These are phyloP conservation scores for Crepidodera aurea DNA, from an alignment of 2,888 invertebrate genomes.

Conservation along the genomic window DNA sequence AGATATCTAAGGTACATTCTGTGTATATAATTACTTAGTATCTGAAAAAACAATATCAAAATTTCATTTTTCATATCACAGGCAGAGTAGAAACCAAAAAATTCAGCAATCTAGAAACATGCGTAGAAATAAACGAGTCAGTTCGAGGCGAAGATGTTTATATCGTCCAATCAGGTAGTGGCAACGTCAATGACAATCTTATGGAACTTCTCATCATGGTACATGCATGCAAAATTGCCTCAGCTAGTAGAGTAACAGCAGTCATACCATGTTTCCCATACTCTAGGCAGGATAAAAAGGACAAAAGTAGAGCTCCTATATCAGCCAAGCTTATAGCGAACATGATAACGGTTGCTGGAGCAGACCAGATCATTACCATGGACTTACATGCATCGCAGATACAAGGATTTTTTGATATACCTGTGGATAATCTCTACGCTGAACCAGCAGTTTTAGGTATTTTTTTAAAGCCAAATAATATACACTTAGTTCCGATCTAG, in stretches of 20 bases:
- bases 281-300: conserved; percentile 94
- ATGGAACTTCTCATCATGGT: conserved; percentile 97
- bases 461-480: too few species aligned
- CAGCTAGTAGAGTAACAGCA: conserved; percentile 89
- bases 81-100: conserved; percentile 99
- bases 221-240: conserved; percentile 95
- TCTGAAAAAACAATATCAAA: too few species aligned
- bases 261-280: conserved; percentile 96
- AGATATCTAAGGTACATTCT: too few species aligned
- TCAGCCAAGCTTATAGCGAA: conserved; percentile 94
- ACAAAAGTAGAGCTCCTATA: conserved; percentile 93
- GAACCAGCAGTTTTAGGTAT: conserved; percentile 94
- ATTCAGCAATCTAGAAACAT: conserved; percentile 99
- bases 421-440: conserved; percentile 94
- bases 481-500: too few species aligned
- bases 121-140: conserved; percentile 94
- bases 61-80: too few species aligned
- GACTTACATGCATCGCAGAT: conserved; percentile 95
- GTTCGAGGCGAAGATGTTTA: conserved; percentile 98
- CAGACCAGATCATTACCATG: conserved; percentile 96
- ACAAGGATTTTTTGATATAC: conserved; percentile 96
- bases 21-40: too few species aligned
- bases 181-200: conserved; percentile 91
- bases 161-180: conserved; percentile 93
- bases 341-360: conserved; percentile 92